Evolutionary conservation across 2,113 vertebrate genomes (phyloP).

Genomic region (Oryzias woworae): DNA sequence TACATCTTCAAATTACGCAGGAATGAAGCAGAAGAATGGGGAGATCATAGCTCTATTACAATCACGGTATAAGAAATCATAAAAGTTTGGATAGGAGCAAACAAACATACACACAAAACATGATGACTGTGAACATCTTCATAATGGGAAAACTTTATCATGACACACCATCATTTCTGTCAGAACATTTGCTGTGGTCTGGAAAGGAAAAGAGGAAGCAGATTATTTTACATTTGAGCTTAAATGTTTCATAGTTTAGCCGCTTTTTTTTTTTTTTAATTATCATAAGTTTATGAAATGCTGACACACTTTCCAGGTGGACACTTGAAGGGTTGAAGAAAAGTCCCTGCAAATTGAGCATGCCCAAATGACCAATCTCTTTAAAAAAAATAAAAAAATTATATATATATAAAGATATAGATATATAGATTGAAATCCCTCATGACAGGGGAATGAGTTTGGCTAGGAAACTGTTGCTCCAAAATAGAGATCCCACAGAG

Average conservation of each 20-base stretch:
- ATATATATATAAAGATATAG: too few relatives aligned
- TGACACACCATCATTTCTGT: constrained; percentile 6
- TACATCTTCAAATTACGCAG: constrained; percentile 57
- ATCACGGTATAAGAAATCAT: neutral
- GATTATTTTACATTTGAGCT: constrained; percentile 12
- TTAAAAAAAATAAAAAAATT: constrained; percentile 21
- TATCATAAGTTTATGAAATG: constrained; percentile 17
- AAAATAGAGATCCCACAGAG: constrained; percentile 62
- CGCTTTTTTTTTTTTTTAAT: constrained; percentile 18
- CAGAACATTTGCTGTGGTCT: constrained; percentile 5
- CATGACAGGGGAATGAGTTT: constrained; percentile 69
- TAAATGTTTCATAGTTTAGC: constrained; percentile 13
- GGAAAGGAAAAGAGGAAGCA: constrained; percentile 20
- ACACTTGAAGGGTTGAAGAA: constrained; percentile 54
- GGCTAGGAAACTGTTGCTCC: constrained; percentile 60
- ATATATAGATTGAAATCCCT: constrained; percentile 56
- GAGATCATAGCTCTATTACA: constrained; percentile 7
- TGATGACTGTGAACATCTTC: neutral
- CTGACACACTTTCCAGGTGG: constrained; percentile 53
- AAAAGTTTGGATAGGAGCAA: neutral
- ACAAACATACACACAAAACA: too few relatives aligned
- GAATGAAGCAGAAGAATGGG: constrained; percentile 27
- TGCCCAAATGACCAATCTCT: constrained; percentile 60
- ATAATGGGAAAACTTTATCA: constrained; percentile 4
- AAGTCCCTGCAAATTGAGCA: constrained; percentile 55